Conservation (phyloP, 2,113 vertebrate species). For the Blennius ocellaris region DNA sequence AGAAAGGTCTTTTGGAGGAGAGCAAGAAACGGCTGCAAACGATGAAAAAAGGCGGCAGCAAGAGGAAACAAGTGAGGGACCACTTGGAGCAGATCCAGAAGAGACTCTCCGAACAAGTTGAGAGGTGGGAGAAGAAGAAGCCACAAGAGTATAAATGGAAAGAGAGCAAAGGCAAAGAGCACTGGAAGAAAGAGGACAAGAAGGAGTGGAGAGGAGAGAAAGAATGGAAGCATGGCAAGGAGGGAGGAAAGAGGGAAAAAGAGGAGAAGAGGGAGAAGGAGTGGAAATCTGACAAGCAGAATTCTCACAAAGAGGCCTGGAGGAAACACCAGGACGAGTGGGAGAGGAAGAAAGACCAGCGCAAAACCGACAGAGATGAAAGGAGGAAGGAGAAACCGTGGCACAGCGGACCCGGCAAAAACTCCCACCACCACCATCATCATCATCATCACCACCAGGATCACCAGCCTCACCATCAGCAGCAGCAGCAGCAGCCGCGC, state of each 20-base stretch:
- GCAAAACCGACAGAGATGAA: constrained; percentile 70
- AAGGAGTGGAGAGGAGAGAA: constrained; percentile 60
- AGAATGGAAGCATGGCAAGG: constrained; percentile 57
- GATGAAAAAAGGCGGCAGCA: constrained; percentile 73
- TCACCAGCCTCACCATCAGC: constrained; percentile 44
- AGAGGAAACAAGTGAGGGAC: constrained; percentile 70
- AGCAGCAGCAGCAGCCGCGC: not conserved
- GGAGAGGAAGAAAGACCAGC: constrained; percentile 76
- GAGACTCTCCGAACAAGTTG: constrained; percentile 77
- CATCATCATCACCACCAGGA: constrained; percentile 49
- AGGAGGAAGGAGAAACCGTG: constrained; percentile 80
- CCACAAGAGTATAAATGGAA: constrained; percentile 65
- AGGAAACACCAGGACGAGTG: constrained; percentile 77
- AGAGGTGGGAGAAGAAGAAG: constrained; percentile 75
- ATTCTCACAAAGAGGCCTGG: constrained; percentile 76
- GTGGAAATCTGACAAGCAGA: constrained; percentile 59
- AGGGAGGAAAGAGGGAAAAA: constrained; percentile 44
- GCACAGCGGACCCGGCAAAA: constrained; percentile 63
- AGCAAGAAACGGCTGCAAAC: constrained; percentile 77
- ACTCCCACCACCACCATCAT: constrained; percentile 49
- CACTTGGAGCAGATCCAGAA: constrained; percentile 78
- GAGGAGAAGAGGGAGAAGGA: constrained; percentile 69
- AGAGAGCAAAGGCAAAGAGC: constrained; percentile 65
- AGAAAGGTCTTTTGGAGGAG: constrained; percentile 78
- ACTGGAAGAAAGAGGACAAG: constrained; percentile 70